phyloP scores from a whole-genome alignment of 2,888 invertebrate species.

The Cyclophora punctaria region DNA sequence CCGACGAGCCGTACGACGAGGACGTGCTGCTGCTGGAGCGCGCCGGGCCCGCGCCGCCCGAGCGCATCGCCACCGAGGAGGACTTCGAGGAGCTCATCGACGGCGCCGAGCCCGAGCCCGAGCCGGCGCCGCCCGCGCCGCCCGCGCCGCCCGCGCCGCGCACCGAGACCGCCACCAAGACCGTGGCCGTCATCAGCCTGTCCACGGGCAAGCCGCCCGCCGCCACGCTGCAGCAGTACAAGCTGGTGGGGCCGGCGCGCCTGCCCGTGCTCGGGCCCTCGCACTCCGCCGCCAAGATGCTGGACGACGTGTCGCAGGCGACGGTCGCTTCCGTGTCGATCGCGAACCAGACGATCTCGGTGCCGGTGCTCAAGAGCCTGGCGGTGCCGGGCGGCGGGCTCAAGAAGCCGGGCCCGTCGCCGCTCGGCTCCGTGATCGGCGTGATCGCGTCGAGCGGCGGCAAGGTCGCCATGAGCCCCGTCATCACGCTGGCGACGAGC shows the following conservation, averaged over 20 bases:
- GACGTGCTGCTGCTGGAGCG: slow-evolving; percentile 78
- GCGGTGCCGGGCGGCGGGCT: slow-evolving; percentile 49
- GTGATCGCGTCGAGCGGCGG: slow-evolving; percentile 64
- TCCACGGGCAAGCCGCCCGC: slow-evolving; percentile 60
- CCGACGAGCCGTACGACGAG: slow-evolving; percentile 32
- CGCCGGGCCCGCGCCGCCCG: slow-evolving; percentile 76
- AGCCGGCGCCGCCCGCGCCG: slow-evolving; percentile 20
- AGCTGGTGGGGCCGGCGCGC: slow-evolving; percentile 55
- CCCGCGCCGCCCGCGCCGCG: slow-evolving; percentile 60
- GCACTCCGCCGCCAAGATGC: slow-evolving; percentile 61
- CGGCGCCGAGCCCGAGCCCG: slow-evolving; percentile 64
- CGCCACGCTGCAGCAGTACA: slow-evolving; percentile 60
- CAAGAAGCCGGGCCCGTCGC: slow-evolving; percentile 50
- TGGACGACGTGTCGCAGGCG: slow-evolving; percentile 75
- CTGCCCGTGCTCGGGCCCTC: slow-evolving; percentile 58
- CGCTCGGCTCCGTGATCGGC: slow-evolving; percentile 65
- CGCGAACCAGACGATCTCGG: slow-evolving; percentile 69
- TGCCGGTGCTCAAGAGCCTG: slow-evolving; percentile 62
- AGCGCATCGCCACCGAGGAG: slow-evolving; percentile 78
- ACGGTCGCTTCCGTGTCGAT: slow-evolving; percentile 73
- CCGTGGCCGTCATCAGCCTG: slow-evolving; percentile 69
- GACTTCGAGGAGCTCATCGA: slow-evolving; percentile 80
- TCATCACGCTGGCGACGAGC: slow-evolving; percentile 55
- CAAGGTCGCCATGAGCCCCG: slow-evolving; percentile 54
- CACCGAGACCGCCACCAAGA: slow-evolving; percentile 69